Conservation (phyloP, 2,113 vertebrate genomes). For the Chamaea fasciata region DNA sequence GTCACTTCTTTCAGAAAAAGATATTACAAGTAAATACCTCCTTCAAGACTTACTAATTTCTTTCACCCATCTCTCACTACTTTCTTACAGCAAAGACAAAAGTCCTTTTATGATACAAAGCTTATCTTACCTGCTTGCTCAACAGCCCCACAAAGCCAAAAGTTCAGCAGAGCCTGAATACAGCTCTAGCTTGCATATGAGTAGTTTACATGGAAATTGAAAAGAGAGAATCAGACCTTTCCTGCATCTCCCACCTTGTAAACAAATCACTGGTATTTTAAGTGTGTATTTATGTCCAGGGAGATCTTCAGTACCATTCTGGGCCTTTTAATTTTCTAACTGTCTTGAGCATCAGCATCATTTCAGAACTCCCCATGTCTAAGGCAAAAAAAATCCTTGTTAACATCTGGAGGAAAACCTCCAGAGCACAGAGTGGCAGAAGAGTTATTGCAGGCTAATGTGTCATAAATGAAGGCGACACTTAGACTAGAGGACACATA, state of each 20-base stretch:
- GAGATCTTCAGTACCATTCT: neutral
- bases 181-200: neutral
- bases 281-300: neutral
- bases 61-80: neutral
- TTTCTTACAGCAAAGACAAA: neutral
- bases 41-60: neutral
- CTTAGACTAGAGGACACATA: neutral
- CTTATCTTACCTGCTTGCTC: neutral
- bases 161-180: neutral
- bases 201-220: neutral
- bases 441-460: neutral
- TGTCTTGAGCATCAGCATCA: neutral
- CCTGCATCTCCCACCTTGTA: neutral
- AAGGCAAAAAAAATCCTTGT: neutral
- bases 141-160: neutral
- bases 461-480: accelerated
- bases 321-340: neutral
- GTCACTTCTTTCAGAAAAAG: neutral
- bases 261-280: neutral
- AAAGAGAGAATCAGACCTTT: neutral
- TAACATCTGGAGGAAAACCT: neutral
- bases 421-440: neutral
- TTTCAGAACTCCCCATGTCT: neutral
- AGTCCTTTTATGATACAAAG: neutral
- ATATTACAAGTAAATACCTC: neutral